phyloP scores from a whole-genome alignment of 2,113 vertebrate species.

The Pachyramphus minor region DNA sequence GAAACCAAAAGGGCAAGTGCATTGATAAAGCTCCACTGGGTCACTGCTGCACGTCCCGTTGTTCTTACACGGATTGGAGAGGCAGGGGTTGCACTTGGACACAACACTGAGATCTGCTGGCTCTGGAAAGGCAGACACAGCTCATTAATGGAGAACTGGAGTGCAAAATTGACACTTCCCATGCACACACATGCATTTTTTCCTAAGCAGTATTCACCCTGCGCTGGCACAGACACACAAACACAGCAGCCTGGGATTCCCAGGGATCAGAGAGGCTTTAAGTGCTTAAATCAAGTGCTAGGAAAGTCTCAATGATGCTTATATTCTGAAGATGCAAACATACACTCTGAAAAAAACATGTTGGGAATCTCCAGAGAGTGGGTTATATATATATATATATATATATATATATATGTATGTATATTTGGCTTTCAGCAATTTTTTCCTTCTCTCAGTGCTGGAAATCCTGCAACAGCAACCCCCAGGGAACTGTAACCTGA shows the following conservation, averaged over 20 bases:
- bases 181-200: background rate
- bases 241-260: background rate
- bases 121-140: conserved; percentile 70
- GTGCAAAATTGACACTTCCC: background rate
- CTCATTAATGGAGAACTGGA: background rate
- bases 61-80: conserved; percentile 88
- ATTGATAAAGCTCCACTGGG: conserved; percentile 81
- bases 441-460: conserved; percentile 15
- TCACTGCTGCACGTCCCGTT: conserved; percentile 89
- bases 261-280: conserved; percentile 8
- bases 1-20: conserved; percentile 90
- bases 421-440: conserved; percentile 22
- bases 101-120: conserved; percentile 81
- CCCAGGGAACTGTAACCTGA: conserved; percentile 6
- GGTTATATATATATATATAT: background rate
- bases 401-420: background rate
- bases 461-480: conserved; percentile 32
- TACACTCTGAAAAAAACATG: conserved; percentile 19
- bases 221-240: background rate
- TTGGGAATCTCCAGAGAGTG: conserved; percentile 13
- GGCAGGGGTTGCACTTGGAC: conserved; percentile 93
- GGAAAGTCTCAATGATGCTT: background rate
- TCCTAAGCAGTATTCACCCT: background rate
- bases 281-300: conserved; percentile 30
- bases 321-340: conserved; percentile 17